Percentiles rank a stretch among this genome's conserved stretches.
Conservation (phyloP, 2,113 vertebrate species). For the Coryphaenoides rupestris region DNA sequence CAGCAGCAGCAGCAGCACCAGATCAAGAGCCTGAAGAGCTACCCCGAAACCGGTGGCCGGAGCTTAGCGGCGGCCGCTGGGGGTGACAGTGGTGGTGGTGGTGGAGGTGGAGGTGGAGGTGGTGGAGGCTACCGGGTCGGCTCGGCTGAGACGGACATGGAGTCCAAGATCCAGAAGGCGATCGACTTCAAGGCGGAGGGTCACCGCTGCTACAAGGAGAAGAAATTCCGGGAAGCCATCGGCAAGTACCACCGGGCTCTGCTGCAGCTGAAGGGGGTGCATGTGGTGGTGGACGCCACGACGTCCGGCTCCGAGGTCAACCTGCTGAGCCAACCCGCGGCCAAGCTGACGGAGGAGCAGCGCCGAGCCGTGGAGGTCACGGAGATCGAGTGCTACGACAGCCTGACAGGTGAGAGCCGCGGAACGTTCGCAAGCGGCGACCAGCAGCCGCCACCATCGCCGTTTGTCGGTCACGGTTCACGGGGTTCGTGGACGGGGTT, state of each 20-base stretch:
- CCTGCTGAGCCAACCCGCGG: constrained; percentile 65
- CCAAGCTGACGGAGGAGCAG: constrained; percentile 83
- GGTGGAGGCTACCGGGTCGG: constrained; percentile 44
- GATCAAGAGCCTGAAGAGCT: constrained; percentile 74
- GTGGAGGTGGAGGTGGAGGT: no score
- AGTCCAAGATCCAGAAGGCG: constrained; percentile 84
- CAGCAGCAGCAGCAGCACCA: constrained; percentile 69
- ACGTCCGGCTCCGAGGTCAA: constrained; percentile 72
- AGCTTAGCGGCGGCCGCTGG: constrained; percentile 75
- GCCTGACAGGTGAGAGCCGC: constrained; percentile 79
- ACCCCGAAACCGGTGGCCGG: constrained; percentile 75
- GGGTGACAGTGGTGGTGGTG: constrained; percentile 55
- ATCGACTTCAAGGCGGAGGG: constrained; percentile 88
- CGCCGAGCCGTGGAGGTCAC: constrained; percentile 82
- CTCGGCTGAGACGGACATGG: constrained; percentile 76
- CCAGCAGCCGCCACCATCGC: constrained; percentile 29
- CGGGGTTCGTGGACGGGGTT: constrained; percentile 27
- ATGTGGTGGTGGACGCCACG: constrained; percentile 74
- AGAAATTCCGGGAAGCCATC: constrained; percentile 91
- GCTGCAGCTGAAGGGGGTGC: constrained; percentile 86
- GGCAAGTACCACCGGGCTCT: constrained; percentile 90
- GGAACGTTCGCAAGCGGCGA: background rate
- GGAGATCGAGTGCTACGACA: constrained; percentile 92
- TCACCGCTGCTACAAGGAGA: constrained; percentile 88
- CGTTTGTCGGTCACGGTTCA: constrained; percentile 40